phyloP scores from a whole-genome alignment of 30 jellyfish, hydroid and myxozoan species.

The Sanderia malayensis region DNA sequence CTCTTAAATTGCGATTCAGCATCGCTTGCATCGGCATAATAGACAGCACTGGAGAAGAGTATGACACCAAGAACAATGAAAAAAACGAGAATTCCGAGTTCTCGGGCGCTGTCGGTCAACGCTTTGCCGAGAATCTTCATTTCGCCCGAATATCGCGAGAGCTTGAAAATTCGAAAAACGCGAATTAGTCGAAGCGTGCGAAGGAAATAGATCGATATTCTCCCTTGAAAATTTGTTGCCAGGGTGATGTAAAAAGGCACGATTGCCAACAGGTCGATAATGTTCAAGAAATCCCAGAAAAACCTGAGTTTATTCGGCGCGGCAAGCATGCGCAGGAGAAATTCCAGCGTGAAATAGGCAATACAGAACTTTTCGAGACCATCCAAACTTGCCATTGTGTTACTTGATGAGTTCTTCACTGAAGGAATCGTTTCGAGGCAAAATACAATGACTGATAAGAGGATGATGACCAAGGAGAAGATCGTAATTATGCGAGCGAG shows the following conservation, averaged over 20 bases:
- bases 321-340: conserved; percentile 61
- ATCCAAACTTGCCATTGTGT: conserved; percentile 27
- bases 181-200: conserved; percentile 92
- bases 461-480: conserved; percentile 57
- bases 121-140: conserved; percentile 97
- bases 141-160: conserved; percentile 95
- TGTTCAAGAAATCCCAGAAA: conserved; percentile 59
- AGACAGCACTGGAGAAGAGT: conserved; percentile 94
- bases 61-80: conserved; percentile 89
- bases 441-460: conserved; percentile 69
- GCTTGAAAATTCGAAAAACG: conserved; percentile 92
- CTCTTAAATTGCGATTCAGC: conserved; percentile 62
- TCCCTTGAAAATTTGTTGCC: conserved; percentile 36
- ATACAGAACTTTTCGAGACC: conserved; percentile 76
- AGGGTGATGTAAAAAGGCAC: conserved; percentile 90
- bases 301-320: conserved; percentile 83
- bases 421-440: conserved; percentile 91
- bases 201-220: conserved; percentile 83
- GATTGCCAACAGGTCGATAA: conserved; percentile 83
- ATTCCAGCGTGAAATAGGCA: conserved; percentile 80
- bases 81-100: conserved; percentile 85
- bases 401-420: background rate
- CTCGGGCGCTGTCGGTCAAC: conserved; percentile 82
- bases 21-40: conserved; percentile 86
- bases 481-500: conserved; percentile 76